Evolutionary conservation across 64 coral and sea anemone species (phyloP), one percentile per base, ranked within the genome.

Genomic region (Cladopsammia gracilis): DNA sequence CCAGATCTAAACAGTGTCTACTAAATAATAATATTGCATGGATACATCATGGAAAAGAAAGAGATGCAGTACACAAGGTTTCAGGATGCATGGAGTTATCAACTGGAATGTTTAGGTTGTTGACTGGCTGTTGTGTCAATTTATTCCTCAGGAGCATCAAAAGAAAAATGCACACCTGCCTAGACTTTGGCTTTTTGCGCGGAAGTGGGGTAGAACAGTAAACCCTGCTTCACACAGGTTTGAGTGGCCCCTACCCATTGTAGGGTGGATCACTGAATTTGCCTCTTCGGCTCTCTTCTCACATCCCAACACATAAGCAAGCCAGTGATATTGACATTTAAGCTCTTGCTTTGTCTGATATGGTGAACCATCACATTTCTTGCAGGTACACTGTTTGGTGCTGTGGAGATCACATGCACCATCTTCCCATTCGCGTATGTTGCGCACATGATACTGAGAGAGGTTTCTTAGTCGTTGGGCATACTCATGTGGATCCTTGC

Each of bases 251-350:
- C 89, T 49, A 16, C 76, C 89, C 84, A 87, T 78, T 48, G 6
- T 54, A 34, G 82, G 91, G 58, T 86, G 79, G 13, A 86, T 76
- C 11, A 76, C 77, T 44, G 50, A 75, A 12, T 66, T 24, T 69
- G 82, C 82, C 76, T 93, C 71, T 22, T 54, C 78, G 12, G 78
- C 78, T 77, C 58, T 48, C n/a, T 18, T 59, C 15, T 51, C 57
- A 44, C 91, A 92, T 42, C 87, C 91, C 3, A 93, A 76, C 62
- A 62, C 70, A 66, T 93, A 93, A 6, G 91, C 91, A 19, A 93
- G 24, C 56, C 73, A 25, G 51, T 91, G 89, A 57, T 70, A 91
- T 7, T 48, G 3, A 48, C 89, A 93, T 12, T 81, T 86, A 1
- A 93, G 56, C 2, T 69, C 20, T 51, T 24, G 14, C 74, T 93